Base-by-base conservation (phyloP, 2,797 vertebrate genomes). In the Enoplosus armatus region DNA sequence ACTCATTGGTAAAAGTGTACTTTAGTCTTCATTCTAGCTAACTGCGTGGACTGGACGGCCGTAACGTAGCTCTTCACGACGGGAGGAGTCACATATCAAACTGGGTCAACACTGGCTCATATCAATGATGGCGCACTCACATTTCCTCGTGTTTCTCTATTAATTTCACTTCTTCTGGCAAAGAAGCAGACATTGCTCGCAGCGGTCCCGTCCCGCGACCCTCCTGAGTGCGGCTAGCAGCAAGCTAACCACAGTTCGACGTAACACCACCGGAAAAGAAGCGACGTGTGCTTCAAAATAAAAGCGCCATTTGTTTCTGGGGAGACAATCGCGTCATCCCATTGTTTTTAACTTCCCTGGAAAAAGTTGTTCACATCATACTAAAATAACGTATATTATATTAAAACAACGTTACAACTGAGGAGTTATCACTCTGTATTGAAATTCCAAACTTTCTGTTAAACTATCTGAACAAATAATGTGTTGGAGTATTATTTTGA, bases 71-170 rank as follows among this genome's bases (percentile, higher is more conserved):
- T n/a, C n/a, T n/a, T n/a, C n/a, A n/a, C n/a, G n/a, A n/a, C n/a
- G n/a, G n/a, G n/a, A n/a, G n/a, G n/a, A n/a, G n/a, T 8, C 6
- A 6, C 18, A 16, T 22, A 8, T 26, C 12, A 14, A 6, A 75
- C 8, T 1, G 8, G 1, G 8, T 47, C 3, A 18, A 1, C 12
- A 43, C 2, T 5, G 1, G 33, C 33, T 26, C 10, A 3, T 14
- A 16, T 3, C 14, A 15, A 18, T 48, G 4, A 24, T 0, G 8
- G 3, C 1, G 2, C 3, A 73, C 93, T 96, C 94, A 98, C 97
- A 98, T 97, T 83, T 96, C 89, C 73, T 96, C 95, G 8, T 97
- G 95, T 91, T 90, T 95, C 83, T 91, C 94, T 71, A 90, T 92
- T 54, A 97, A 88, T 51, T 89, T 89, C 87, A 89, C 79, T 80